These are phyloP conservation scores for Bicyclus anynana DNA, from an alignment of 1,140 invertebrate species.

Conservation along the genomic window DNA sequence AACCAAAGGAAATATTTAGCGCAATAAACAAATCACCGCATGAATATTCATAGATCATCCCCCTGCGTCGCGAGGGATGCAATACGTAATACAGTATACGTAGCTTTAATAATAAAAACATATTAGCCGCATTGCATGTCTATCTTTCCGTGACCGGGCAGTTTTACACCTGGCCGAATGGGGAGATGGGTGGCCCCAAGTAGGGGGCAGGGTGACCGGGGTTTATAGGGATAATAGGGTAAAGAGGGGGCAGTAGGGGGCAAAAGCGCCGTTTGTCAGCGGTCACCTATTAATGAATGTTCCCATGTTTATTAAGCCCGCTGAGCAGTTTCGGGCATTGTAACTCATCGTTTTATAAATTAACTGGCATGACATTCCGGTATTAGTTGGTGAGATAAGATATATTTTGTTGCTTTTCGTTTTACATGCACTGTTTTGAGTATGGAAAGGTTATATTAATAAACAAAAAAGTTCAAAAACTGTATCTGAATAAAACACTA, in stretches of 20 bases:
- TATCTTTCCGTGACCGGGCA: slow-evolving; percentile 71
- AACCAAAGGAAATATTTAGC: slow-evolving; percentile 12
- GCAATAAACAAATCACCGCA: slow-evolving; percentile 65
- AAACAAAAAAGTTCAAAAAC: no score
- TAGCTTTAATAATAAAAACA: slow-evolving; percentile 68
- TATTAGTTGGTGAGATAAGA: slow-evolving; percentile 14
- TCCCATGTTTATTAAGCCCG: slow-evolving; percentile 66
- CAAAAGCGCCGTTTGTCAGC: slow-evolving; percentile 62
- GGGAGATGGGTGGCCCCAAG: slow-evolving; percentile 35
- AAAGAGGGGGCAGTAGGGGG: slow-evolving; percentile 46
- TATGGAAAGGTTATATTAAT: no score
- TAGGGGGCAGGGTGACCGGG: slow-evolving; percentile 38
- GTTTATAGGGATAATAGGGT: slow-evolving; percentile 52
- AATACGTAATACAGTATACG: no score
- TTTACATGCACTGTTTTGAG: no score
- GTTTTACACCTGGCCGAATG: slow-evolving; percentile 71
- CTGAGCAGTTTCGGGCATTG: slow-evolving; percentile 57
- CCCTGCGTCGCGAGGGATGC: slow-evolving; percentile 47
- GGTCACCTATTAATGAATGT: slow-evolving; percentile 71
- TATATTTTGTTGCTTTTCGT: background rate
- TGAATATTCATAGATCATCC: slow-evolving; percentile 66
- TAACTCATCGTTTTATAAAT: slow-evolving; percentile 70
- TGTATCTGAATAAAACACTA: no score
- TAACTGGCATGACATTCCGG: slow-evolving; percentile 49
- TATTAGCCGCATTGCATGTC: slow-evolving; percentile 75